Conservation (phyloP, 2,888 invertebrate genomes). For the Sarcophaga variegata region DNA sequence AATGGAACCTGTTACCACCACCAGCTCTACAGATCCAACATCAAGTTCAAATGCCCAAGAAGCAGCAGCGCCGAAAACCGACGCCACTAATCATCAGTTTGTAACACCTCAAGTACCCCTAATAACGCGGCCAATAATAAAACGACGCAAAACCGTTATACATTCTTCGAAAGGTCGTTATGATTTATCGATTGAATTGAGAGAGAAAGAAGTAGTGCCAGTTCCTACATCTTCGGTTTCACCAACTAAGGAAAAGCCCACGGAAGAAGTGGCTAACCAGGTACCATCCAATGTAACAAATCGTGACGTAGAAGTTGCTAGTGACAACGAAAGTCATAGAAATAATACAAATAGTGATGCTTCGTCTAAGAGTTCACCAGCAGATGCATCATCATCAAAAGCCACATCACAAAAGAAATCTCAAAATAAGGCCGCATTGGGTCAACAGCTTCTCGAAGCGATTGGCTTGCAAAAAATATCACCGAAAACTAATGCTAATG, state of each 20-base stretch:
- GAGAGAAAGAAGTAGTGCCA: slow-evolving; percentile 13
- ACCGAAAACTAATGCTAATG: slow-evolving; percentile 6
- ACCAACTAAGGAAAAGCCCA: slow-evolving; percentile 24
- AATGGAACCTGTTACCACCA: slow-evolving; percentile 72
- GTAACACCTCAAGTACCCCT: slow-evolving; percentile 61
- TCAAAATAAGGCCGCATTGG: slow-evolving; percentile 71
- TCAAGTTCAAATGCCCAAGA: background rate
- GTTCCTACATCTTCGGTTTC: slow-evolving; percentile 12
- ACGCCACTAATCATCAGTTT: slow-evolving; percentile 35
- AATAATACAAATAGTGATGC: background rate
- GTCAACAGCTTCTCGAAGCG: slow-evolving; percentile 77
- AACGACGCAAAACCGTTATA: slow-evolving; percentile 75
- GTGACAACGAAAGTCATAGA: slow-evolving; percentile 7
- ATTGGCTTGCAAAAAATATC: slow-evolving; percentile 76
- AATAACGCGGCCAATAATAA: slow-evolving; percentile 76
- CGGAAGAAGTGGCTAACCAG: slow-evolving; percentile 44
- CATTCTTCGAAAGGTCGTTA: slow-evolving; percentile 68
- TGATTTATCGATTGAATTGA: slow-evolving; percentile 35
- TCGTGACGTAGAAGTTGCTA: background rate
- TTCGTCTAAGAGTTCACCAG: background rate
- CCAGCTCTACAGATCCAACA: slow-evolving; percentile 56
- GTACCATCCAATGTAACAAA: slow-evolving; percentile 12
- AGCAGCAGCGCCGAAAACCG: slow-evolving; percentile 25
- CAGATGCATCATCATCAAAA: slow-evolving; percentile 21
- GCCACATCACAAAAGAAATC: slow-evolving; percentile 40